Evolutionary conservation across 2,888 invertebrate genomes (phyloP), one percentile per base, ranked within the genome.

Genomic region (Cremastobaeus sp.): DNA sequence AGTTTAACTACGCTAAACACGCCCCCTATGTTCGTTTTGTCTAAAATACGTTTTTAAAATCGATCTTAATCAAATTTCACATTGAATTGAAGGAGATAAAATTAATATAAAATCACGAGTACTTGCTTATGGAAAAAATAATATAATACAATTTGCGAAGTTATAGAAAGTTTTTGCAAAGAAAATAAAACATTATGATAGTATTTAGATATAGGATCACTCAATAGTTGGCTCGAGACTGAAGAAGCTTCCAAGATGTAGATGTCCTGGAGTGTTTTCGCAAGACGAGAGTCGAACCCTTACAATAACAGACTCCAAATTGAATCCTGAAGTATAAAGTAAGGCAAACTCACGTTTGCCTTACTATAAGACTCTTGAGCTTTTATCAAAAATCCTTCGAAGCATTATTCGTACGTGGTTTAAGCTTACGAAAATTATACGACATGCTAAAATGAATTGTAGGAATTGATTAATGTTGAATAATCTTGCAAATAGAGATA

Each of bases 231-330:
- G 72, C 64, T 75, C 54, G 41, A 79, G 80, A 77, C 74, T 75
- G 77, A 71, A 77, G 77, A 77, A 81, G 78, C 81, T 78, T 78
- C 81, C 79, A 81, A 84, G 84, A 82, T 84, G 82, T 83, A 82
- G 84, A 84, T 86, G 86, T 87, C 84, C 83, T 85, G 81, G 84
- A 88, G 87, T 88, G 87, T 88, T 88, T 87, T 84, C 76, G 82
- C 85, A 86, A 86, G 86, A 80, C 85, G 81, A 83, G 86, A 87
- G 86, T 86, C 85, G 87, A 86, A 88, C 85, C 86, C 84, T 88
- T 88, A 83, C 82, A 87, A 87, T 86, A 88, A 87, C 87, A 88
- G 83, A 84, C 84, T 83, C 81, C 84, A 87, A 88, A 88, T 87
- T 87, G 87, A 87, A 88, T 86, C 85, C 84, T 82, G 75, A 80